Evolutionary conservation across 2,797 vertebrate species (phyloP), one percentile per base, ranked within the genome.

Genomic region (Clamator glandarius): DNA sequence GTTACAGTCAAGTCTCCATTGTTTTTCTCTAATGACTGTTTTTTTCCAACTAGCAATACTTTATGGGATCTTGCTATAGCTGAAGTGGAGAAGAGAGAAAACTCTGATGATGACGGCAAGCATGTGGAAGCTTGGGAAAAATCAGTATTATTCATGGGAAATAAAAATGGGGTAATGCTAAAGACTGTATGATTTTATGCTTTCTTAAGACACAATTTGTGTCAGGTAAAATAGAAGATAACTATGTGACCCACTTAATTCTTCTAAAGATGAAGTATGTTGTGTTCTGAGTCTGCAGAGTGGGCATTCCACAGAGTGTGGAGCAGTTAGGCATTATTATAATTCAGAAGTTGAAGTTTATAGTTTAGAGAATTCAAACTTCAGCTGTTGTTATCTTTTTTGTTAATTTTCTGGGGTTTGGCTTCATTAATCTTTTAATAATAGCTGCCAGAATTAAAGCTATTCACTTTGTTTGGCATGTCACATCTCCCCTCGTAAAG

Each of bases 21-120:
- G 24, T 62, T 93, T 78, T 75, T 92, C n/a, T 91, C 23, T 95
- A 39, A 89, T 50, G 23, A 41, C 18, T 88, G 52, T 52, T 57
- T 93, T 96, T 44, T 90, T 68, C 87, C 36, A 51, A 26, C 14
- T 92, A 99, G 99, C 87, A 99, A 98, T 92, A 98, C 98, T 41
- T 90, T 99, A n/a, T 99, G 99, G 99, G 99, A 99, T 72, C 96
- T 98, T 77, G 99, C 99, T 35, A 97, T 98, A 81, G 98, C 98
- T 19, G 99, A 99, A 97, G 98, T 99, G 33, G 97, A 94, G 42
- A 96, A 95, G 67, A 97, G 76, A 79, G 97, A 98, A 92, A 96
- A 92, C 16, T 90, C 92, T 70, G 94, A 48, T 4, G 88, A 57
- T 0, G 77, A 90, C 35, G 98, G 95, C 57, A 97, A 98, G 29